Conservation (phyloP, 2,113 vertebrate species). For the Erinaceus europaeus region DNA sequence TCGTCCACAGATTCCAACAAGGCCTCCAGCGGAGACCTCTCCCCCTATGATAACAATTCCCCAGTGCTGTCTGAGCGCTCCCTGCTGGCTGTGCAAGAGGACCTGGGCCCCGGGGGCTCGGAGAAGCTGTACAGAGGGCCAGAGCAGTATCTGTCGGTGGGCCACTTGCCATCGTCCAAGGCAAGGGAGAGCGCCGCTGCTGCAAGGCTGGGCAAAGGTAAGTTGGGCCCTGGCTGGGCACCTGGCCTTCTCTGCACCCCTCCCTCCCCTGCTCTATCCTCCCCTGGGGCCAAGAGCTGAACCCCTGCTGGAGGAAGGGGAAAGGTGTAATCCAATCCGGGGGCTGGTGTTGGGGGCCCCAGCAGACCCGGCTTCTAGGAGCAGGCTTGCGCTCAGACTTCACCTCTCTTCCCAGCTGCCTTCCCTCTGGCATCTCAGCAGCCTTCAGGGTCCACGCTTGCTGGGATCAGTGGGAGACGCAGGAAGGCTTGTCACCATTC, state of each 20-base stretch:
- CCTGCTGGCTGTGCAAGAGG: conserved; percentile 81
- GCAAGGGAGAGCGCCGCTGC: conserved; percentile 84
- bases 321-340: no score
- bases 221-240: not conserved
- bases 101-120: conserved; percentile 73
- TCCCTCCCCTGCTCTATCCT: not conserved
- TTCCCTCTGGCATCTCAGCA: no score
- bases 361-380: no score
- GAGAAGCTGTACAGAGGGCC: conserved; percentile 84
- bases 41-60: conserved; percentile 98
- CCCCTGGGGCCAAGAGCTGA: not conserved
- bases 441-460: no score
- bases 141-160: conserved; percentile 78
- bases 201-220: conserved; percentile 87
- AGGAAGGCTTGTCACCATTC: no score
- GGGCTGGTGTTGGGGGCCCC: not conserved
- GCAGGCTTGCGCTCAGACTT: no score
- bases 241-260: not conserved
- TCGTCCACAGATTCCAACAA: conserved; percentile 93
- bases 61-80: conserved; percentile 90
- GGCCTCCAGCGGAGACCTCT: conserved; percentile 94
- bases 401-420: no score
- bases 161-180: conserved; percentile 80
- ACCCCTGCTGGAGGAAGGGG: not conserved
- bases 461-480: no score